Percentiles rank a stretch among this genome's conserved stretches.
These are phyloP conservation scores for Capricornis sumatraensis DNA, from an alignment of 2,113 vertebrate species.

Conservation along the genomic window DNA sequence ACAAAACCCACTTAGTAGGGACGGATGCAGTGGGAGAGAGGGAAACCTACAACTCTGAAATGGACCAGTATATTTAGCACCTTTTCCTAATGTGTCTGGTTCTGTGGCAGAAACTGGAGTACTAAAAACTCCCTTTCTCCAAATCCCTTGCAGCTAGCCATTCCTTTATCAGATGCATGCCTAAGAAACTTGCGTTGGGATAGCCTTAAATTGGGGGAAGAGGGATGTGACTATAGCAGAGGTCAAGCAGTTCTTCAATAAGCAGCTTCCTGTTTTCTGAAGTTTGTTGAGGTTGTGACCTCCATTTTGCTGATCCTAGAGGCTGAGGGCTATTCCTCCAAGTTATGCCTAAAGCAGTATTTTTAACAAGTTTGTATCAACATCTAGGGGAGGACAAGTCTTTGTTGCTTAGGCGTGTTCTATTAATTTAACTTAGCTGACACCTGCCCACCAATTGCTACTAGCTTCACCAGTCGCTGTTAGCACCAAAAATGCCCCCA, in stretches of 20 bases:
- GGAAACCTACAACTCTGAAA: not conserved
- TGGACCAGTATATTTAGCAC: not conserved
- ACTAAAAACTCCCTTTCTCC: not conserved
- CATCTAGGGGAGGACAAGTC: not conserved
- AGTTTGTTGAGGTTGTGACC: not conserved
- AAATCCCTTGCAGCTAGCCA: not conserved
- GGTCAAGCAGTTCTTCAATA: not conserved
- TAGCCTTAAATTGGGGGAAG: not conserved
- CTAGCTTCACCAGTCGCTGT: not conserved
- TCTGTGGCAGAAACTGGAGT: not conserved
- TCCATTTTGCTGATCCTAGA: not conserved
- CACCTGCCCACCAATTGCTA: not conserved
- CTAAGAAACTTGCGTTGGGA: not conserved
- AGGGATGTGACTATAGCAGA: not conserved
- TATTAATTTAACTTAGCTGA: not conserved
- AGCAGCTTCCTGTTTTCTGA: not conserved
- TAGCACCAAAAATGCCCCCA: not conserved
- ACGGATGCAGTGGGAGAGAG: not conserved
- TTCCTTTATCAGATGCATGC: not conserved
- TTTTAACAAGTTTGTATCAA: not conserved
- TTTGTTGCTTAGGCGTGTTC: not conserved
- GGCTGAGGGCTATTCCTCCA: not conserved
- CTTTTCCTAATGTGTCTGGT: not conserved
- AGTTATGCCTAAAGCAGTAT: not conserved
- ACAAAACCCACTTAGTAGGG: not conserved